These are phyloP conservation scores for Erebia ligea DNA, from an alignment of 2,888 invertebrate species.

Conservation along the genomic window DNA sequence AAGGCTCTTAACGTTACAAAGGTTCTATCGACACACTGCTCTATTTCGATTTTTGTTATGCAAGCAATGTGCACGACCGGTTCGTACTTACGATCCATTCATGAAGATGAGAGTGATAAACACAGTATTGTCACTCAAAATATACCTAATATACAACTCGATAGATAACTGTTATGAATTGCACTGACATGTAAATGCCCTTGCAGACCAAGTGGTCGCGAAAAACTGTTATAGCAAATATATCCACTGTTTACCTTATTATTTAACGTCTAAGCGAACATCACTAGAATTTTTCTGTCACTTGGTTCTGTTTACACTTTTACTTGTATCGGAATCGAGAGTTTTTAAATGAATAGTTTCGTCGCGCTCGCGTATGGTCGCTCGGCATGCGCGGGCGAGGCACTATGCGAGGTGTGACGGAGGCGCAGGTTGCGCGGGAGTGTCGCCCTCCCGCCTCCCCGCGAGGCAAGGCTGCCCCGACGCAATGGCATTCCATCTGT, in stretches of 20 bases:
- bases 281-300: conserved; percentile 61
- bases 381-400: conserved; percentile 66
- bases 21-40: conserved; percentile 60
- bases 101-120: conserved; percentile 56
- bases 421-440: conserved; percentile 69
- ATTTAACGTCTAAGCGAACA: conserved; percentile 53
- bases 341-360: conserved; percentile 39
- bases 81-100: conserved; percentile 60
- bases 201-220: conserved; percentile 50
- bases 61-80: conserved; percentile 58
- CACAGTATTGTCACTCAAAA: conserved; percentile 13
- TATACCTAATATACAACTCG: conserved; percentile 38
- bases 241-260: conserved; percentile 59
- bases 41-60: conserved; percentile 58
- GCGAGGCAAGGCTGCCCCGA: conserved; percentile 63
- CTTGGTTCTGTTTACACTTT: conserved; percentile 56
- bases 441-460: conserved; percentile 51
- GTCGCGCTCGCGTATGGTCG: conserved; percentile 52
- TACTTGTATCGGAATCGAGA: conserved; percentile 51
- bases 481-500: conserved; percentile 74
- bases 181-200: conserved; percentile 60
- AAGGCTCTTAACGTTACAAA: conserved; percentile 46
- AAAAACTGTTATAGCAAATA: conserved; percentile 45
- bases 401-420: conserved; percentile 61
- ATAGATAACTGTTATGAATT: conserved; percentile 50